A percentile compares a stretch with the other conserved stretches of the same genome.
These are phyloP conservation scores for Steromphala cineraria DNA, from an alignment of 2,888 invertebrate species.

Conservation along the genomic window DNA sequence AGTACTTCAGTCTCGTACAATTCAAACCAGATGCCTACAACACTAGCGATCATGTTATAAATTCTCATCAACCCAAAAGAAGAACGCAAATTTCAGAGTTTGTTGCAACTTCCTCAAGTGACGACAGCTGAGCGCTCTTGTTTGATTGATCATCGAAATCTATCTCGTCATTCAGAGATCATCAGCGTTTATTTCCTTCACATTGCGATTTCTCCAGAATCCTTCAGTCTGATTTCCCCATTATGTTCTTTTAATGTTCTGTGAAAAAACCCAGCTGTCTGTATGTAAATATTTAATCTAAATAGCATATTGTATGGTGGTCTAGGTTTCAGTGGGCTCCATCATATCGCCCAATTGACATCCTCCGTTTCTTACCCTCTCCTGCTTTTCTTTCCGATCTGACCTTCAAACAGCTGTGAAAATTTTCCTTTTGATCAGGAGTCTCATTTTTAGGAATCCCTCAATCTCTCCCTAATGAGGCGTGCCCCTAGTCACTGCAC, in stretches of 20 bases:
- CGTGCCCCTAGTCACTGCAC: constrained; percentile 16
- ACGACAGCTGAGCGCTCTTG: constrained; percentile 8
- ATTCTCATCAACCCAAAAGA: not conserved
- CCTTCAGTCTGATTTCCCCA: constrained; percentile 1
- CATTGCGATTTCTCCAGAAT: constrained; percentile 23
- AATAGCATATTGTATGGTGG: constrained; percentile 9
- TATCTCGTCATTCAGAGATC: constrained; percentile 17
- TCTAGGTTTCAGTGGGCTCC: not conserved
- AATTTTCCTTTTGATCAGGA: constrained; percentile 21
- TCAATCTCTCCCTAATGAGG: constrained; percentile 23
- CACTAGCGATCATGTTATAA: not conserved
- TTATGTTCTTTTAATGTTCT: constrained; percentile 7
- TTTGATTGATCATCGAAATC: constrained; percentile 11
- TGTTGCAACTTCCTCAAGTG: constrained; percentile 16
- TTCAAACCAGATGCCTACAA: constrained; percentile 12
- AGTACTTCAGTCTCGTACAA: not conserved
- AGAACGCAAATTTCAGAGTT: constrained; percentile 16
- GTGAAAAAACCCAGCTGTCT: not conserved
- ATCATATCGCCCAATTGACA: not conserved
- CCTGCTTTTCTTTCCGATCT: not conserved
- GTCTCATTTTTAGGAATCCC: constrained; percentile 21
- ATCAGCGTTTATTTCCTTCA: constrained; percentile 19
- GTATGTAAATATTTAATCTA: constrained; percentile 25
- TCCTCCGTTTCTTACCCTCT: not conserved
- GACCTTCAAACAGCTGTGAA: constrained; percentile 16